Base-by-base conservation (phyloP, 2,113 vertebrate species). In the Rhodinocichla rosea region DNA sequence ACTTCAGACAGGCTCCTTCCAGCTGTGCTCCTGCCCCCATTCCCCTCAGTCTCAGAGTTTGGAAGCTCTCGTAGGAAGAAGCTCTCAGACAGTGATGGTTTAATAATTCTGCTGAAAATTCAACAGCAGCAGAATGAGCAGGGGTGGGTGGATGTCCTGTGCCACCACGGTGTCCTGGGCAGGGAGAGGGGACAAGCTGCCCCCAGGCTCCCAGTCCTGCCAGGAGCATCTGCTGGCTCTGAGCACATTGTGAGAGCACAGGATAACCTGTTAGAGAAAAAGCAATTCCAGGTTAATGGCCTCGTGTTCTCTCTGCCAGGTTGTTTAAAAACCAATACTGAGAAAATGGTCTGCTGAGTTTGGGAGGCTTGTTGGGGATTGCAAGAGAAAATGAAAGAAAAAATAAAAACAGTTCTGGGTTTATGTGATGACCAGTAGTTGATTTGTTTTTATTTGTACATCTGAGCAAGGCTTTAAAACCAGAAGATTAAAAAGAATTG, bases 141-240 rank as follows among this genome's bases (percentile, higher is more conserved):
- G 11, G 33, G 6, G 12, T 79, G 52, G 9, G 21, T 57, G 57
- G 45, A 2, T 76, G 20, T 57, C 10, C 5, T 52, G 30, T 40
- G 13, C 30, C 45, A 32, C 16, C 44, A 5, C 1, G 0, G 0
- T 9, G 11, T 39, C 33, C 87, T 70, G 2, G 13, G 63, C 19
- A 9, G 53, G 26, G 57, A 19, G 9, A 24, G 33, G 56, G 47
- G 23, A 53, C 16, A 14, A 32, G 47, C 68, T 40, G 69, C 56
- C 37, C 28, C 3, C 53, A 52, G 64, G 35, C 55, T 63, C 7
- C 63, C 63, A 13, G 0, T 8, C 16, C 15, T 64, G 28, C 71
- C 52, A 17, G 74, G 7, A 73, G 81, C 52, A 23, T 28, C 40
- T 16, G 27, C 45, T 49, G 40, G 19, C 71, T 45, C 5, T 5